These are phyloP conservation scores for Cephus rjabovi DNA, from an alignment of 2,888 invertebrate genomes.

Conservation along the genomic window DNA sequence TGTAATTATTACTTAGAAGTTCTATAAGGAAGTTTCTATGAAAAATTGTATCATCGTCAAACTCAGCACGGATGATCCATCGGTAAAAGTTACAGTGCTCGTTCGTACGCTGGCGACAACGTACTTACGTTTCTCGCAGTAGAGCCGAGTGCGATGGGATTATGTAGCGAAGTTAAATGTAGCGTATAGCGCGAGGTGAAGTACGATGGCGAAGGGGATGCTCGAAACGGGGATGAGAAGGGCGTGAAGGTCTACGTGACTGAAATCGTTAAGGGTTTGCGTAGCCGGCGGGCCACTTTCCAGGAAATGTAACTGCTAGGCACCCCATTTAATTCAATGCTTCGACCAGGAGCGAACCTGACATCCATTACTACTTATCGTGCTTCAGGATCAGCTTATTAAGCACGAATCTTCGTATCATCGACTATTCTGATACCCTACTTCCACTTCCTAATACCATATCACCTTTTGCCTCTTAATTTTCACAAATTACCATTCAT, in stretches of 20 bases:
- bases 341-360: slow-evolving; percentile 20
- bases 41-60: neutral
- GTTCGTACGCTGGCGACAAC: slow-evolving; percentile 14
- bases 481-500: neutral
- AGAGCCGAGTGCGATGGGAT: slow-evolving; percentile 16
- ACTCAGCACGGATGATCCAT: neutral
- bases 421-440: neutral
- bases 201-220: slow-evolving; percentile 14
- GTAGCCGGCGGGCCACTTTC: slow-evolving; percentile 14
- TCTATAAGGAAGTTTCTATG: neutral
- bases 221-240: slow-evolving; percentile 20
- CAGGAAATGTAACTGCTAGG: slow-evolving; percentile 28
- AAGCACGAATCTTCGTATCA: neutral
- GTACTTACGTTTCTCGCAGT: slow-evolving; percentile 12
- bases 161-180: slow-evolving; percentile 32
- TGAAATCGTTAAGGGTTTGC: slow-evolving; percentile 29
- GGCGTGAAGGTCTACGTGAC: slow-evolving; percentile 32
- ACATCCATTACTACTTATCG: slow-evolving; percentile 11
- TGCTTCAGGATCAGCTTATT: slow-evolving; percentile 6
- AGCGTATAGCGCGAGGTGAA: slow-evolving; percentile 19
- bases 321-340: slow-evolving; percentile 34
- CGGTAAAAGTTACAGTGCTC: neutral
- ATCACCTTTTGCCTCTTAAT: neutral
- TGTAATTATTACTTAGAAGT: neutral
- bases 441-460: neutral